Evolutionary conservation across 2,888 invertebrate genomes (phyloP), one percentile per base, ranked within the genome.

Genomic region (Limulus polyphemus): DNA sequence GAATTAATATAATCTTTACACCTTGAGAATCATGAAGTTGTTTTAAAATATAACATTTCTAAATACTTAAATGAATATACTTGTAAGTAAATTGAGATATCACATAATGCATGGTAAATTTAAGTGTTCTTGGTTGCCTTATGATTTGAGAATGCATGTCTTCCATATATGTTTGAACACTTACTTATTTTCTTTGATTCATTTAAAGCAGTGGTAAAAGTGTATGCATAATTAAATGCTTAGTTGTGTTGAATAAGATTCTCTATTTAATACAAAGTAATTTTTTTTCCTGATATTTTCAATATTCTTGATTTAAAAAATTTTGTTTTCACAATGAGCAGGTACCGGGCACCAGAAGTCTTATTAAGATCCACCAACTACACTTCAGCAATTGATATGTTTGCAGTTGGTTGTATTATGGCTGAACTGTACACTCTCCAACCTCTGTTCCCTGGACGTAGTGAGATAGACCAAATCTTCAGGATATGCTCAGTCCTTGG

Each of bases 331-430:
- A 48, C 11, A 61, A 49, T 13, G 47, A 51, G 50, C 72, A 89
- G 88, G 88, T 92, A 92, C 75, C 81, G 93, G 65, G 93, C 92
- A 0, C 93, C 93, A 0, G 93, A 94, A 77, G 97, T 99, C 55
- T 79, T 99, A 58, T 80, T 99, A 17, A 90, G 97, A 73, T 95
- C 97, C 58, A 93, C 94, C 2, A 88, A 85, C 65, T 99, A 99
- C 79, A 94, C 88, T 72, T 93, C 94, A 64, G 93, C 98, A 1
- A 95, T 99, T 69, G 97, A 98, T 78, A 82, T 99, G 69, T 99
- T 97, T 97, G 97, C 97, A 3, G 87, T 97, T 57, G 98, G 95
- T 55, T 97, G 97, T 74, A 99, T 99, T 70, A 90, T 94, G 83
- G 90, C 97, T 10, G 99, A 99, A 78, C 81, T 99, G 61, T 95